Conservation (phyloP, 2,888 invertebrate genomes). For the Tetranychus truncatus region DNA sequence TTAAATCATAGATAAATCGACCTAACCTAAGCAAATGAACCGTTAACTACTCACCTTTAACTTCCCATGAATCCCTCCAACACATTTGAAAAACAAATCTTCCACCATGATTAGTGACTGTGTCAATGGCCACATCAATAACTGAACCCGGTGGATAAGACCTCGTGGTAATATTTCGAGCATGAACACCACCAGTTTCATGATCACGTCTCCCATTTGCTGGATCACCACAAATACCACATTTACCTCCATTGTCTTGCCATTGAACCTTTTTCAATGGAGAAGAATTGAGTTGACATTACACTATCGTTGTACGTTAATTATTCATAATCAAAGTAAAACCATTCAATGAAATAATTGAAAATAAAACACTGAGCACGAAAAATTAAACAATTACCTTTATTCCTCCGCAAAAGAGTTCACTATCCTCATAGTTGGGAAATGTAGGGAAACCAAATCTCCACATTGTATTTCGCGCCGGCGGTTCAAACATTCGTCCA, state of each 20-base stretch:
- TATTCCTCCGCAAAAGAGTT: constrained; percentile 30
- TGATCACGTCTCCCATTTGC: constrained; percentile 25
- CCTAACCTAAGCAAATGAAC: background rate
- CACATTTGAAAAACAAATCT: constrained; percentile 26
- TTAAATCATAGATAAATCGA: no score
- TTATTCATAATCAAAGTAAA: background rate
- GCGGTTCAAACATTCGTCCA: constrained; percentile 29
- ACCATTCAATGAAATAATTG: no score
- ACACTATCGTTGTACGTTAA: no score
- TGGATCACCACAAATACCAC: constrained; percentile 28
- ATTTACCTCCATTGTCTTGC: constrained; percentile 27
- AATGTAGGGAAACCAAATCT: constrained; percentile 48
- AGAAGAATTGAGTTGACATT: background rate
- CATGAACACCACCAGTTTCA: constrained; percentile 27
- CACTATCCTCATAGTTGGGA: constrained; percentile 29
- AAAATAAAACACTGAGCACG: background rate
- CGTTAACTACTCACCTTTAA: constrained; percentile 13
- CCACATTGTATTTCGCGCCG: constrained; percentile 30
- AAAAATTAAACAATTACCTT: constrained; percentile 31
- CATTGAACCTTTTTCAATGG: constrained; percentile 22
- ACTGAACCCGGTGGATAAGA: constrained; percentile 25
- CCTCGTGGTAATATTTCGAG: constrained; percentile 24
- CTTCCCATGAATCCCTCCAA: constrained; percentile 21
- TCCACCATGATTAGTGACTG: constrained; percentile 27
- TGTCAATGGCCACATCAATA: constrained; percentile 25